Conservation (phyloP, 2,888 invertebrate genomes). For the Lysandra bellargus region DNA sequence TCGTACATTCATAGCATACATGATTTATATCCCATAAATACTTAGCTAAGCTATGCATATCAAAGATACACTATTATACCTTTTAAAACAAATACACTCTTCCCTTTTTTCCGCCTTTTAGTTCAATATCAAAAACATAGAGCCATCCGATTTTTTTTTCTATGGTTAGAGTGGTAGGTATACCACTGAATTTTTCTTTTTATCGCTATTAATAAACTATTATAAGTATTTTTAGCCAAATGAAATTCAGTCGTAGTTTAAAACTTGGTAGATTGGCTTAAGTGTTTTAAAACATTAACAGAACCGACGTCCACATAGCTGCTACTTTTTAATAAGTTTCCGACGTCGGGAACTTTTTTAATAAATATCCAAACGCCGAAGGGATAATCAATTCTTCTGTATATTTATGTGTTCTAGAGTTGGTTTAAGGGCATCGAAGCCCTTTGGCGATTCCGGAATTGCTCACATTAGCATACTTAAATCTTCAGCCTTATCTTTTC, state of each 20-base stretch:
- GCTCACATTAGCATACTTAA: not conserved
- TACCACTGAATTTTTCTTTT: not conserved
- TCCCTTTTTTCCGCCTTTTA: too few species aligned
- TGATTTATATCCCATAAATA: too few species aligned
- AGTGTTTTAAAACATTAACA: not conserved
- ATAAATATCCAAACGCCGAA: constrained; percentile 7
- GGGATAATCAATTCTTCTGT: not conserved
- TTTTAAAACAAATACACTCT: too few species aligned
- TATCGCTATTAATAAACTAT: not conserved
- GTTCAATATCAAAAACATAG: too few species aligned
- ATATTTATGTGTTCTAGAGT: not conserved
- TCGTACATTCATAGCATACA: too few species aligned
- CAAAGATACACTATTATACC: too few species aligned
- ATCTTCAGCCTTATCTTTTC: not conserved
- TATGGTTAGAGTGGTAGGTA: too few species aligned
- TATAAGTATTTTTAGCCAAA: not conserved
- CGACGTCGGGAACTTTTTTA: not conserved
- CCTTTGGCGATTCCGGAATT: not conserved
- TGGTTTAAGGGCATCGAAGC: not conserved
- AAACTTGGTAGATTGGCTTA: not conserved
- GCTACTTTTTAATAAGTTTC: not conserved
- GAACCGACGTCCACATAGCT: not conserved
- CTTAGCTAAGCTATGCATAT: too few species aligned
- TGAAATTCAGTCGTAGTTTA: not conserved
- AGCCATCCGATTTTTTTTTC: too few species aligned